Evolutionary conservation across 2,888 invertebrate species (phyloP).

Genomic region (Apamea anceps): DNA sequence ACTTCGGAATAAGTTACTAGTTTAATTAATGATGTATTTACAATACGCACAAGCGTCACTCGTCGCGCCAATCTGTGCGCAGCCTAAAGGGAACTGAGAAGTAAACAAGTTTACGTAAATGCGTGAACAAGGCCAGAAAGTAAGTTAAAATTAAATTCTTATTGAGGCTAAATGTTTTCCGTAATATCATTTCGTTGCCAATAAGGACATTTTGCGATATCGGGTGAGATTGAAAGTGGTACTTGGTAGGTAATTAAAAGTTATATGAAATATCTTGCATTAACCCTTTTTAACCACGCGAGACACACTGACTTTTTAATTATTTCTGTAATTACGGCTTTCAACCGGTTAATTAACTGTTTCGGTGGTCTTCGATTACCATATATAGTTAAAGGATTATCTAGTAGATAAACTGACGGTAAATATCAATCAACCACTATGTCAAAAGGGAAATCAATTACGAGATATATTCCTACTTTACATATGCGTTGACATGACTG

Average conservation of each 20-base stretch:
- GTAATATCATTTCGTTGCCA: slow-evolving; percentile 30
- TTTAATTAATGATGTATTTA: neutral
- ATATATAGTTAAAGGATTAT: neutral
- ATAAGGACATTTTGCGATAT: slow-evolving; percentile 35
- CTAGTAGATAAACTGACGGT: neutral
- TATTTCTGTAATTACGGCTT: too few relatives aligned
- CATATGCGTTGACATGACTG: too few relatives aligned
- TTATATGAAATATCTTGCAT: neutral
- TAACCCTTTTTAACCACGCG: neutral
- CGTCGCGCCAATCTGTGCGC: slow-evolving; percentile 1
- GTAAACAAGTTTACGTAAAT: slow-evolving; percentile 59
- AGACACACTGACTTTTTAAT: too few relatives aligned
- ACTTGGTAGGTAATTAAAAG: neutral
- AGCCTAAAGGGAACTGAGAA: slow-evolving; percentile 35
- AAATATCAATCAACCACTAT: neutral
- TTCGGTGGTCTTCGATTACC: neutral
- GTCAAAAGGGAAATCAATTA: neutral
- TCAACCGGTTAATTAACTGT: neutral
- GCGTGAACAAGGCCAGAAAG: slow-evolving; percentile 57
- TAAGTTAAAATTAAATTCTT: slow-evolving; percentile 46
- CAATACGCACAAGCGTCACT: too few relatives aligned
- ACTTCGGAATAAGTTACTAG: neutral
- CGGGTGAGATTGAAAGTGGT: slow-evolving; percentile 16
- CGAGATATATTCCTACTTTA: too few relatives aligned
- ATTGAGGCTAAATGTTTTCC: slow-evolving; percentile 47